Percentiles rank a stretch among this genome's conserved stretches.
phyloP scores from a whole-genome alignment of 2,797 vertebrate genomes.

The Chloroceryle inda region DNA sequence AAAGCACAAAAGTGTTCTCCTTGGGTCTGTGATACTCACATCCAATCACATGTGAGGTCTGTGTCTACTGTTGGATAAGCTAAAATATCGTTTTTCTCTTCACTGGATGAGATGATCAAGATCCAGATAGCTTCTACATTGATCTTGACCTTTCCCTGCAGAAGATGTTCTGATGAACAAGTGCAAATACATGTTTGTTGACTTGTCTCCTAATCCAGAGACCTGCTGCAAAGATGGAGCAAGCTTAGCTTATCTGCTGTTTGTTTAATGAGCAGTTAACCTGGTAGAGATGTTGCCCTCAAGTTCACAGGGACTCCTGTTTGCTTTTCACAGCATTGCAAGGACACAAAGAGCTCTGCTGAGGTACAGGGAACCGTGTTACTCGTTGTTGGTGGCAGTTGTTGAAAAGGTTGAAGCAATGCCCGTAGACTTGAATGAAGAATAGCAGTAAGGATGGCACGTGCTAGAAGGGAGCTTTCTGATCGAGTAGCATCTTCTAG shows the following conservation, averaged over 20 bases:
- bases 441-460: not conserved
- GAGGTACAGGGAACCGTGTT: not conserved
- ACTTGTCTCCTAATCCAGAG: not conserved
- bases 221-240: not conserved
- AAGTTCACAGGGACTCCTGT: not conserved
- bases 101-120: not conserved
- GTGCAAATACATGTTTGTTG: not conserved
- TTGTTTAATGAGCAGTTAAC: not conserved
- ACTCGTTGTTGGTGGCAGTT: not conserved
- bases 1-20: not conserved
- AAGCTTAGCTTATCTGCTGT: not conserved
- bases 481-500: not conserved
- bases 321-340: not conserved
- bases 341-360: not conserved
- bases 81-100: not conserved
- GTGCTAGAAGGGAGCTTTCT: not conserved
- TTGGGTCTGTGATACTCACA: not conserved
- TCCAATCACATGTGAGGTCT: not conserved
- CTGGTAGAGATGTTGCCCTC: not conserved
- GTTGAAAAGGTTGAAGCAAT: not conserved
- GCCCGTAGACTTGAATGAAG: not conserved
- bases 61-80: not conserved
- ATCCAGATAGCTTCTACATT: not conserved
- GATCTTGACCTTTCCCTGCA: not conserved
- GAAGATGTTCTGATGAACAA: not conserved